Base-by-base conservation (phyloP, 2,113 vertebrate genomes). In the Tachycineta bicolor region DNA sequence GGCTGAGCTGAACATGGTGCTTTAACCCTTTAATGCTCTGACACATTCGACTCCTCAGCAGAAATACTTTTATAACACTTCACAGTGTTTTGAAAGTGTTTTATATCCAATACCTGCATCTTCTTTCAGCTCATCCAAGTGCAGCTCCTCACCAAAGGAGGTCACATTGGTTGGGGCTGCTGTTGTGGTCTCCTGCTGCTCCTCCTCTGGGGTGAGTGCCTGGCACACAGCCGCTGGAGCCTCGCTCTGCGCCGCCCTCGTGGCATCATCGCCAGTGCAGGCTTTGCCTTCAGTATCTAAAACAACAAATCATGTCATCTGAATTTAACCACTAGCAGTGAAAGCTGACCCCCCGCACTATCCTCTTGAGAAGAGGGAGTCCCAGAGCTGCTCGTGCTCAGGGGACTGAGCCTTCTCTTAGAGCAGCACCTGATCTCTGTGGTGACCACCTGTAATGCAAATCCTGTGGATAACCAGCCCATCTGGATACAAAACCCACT, bases 231-330 rank as follows among this genome's bases (percentile, higher is more conserved):
- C 96, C 9, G 95, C 67, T 71, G 97, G 65, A 7, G 95, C 90
- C 23, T 98, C 98, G 3, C 93, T 98, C 92, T 96, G 95, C 0
- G 25, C 10, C 15, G 69, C 86, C n/a, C 44, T 96, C 9, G 83
- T 79, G 77, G 92, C 95, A 68, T 97, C 95, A 0, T 97, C 96
- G 34, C 97, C 93, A 62, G 60, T 37, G 92, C 90, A 95, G 10
- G 60, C 88, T 95, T 98, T 98, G 79, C 81, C 97, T 70, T 98
- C 98, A 0, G 97, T 71, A 92, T 98, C 98, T 98, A 10, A 80
- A 97, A 96, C 88, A 97, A 4, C 64, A 97, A 55, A 92, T 58
- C 5, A 89, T 55, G 86, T 86, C 5, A 59, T 62, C n/a, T 81
- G 58, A 83, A 70, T 43, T 74, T 34, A 94, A 68, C n/a, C 47